A percentile compares a stretch with the other conserved stretches of the same genome.
These are phyloP conservation scores for Ophiothrix spiculata DNA, from an alignment of 35 echinoderm and acorn worm genomes.

Conservation along the genomic window DNA sequence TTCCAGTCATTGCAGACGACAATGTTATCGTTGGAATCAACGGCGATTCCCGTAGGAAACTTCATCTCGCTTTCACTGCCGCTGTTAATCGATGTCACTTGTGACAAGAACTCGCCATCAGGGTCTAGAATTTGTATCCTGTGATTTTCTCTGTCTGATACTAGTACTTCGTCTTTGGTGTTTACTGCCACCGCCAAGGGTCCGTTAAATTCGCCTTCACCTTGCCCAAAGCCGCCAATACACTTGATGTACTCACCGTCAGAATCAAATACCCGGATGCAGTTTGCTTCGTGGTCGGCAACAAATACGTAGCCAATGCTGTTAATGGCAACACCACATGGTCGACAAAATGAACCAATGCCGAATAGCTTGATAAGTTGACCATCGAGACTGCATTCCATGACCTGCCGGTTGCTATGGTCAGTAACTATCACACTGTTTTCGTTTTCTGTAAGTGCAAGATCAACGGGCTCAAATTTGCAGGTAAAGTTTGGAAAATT, in stretches of 20 bases:
- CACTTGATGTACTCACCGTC: constrained; percentile 47
- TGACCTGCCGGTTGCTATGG: constrained; percentile 61
- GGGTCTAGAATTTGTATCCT: constrained; percentile 66
- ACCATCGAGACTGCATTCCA: constrained; percentile 77
- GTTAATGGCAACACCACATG: constrained; percentile 81
- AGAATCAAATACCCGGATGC: constrained; percentile 62
- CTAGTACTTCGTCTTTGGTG: constrained; percentile 80
- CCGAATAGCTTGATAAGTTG: constrained; percentile 62
- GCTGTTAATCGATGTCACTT: constrained; percentile 47
- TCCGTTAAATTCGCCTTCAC: constrained; percentile 64
- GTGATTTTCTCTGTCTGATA: constrained; percentile 92
- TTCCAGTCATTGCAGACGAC: constrained; percentile 97
- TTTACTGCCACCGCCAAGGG: constrained; percentile 76
- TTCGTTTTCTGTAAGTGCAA: constrained; percentile 69
- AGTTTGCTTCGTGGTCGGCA: constrained; percentile 80
- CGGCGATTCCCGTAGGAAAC: constrained; percentile 79
- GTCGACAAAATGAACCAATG: constrained; percentile 47
- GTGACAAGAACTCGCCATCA: constrained; percentile 53
- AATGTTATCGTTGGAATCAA: constrained; percentile 84
- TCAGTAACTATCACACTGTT: constrained; percentile 65
- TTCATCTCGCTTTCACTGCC: constrained; percentile 76
- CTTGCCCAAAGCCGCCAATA: constrained; percentile 71
- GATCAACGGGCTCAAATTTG: constrained; percentile 81
- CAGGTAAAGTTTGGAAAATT: constrained; percentile 62
- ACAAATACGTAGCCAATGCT: constrained; percentile 71